Percentiles rank a stretch among this genome's conserved stretches.
Conservation (phyloP, 2,113 vertebrate species). For the Thunnus maccoyii region DNA sequence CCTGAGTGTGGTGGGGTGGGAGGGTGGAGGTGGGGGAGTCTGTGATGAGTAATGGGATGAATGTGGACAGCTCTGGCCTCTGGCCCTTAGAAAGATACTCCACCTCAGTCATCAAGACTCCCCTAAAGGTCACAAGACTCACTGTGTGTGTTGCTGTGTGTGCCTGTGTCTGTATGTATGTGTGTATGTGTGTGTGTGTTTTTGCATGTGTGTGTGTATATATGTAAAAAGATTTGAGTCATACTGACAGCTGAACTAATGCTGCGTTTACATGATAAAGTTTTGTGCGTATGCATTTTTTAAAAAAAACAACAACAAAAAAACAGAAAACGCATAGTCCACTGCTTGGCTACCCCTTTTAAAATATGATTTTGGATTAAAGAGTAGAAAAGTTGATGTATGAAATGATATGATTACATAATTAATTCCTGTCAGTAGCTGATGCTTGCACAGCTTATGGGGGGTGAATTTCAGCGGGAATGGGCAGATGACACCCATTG, state of each 20-base stretch:
- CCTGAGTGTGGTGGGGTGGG: not conserved
- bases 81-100: not conserved
- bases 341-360: not conserved
- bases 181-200: not conserved
- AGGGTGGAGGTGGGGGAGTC: not conserved
- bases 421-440: not conserved
- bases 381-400: too few species aligned
- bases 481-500: not conserved
- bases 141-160: not conserved
- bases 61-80: constrained; percentile 7
- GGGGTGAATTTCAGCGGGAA: not conserved
- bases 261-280: too few species aligned
- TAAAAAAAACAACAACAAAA: too few species aligned
- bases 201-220: not conserved
- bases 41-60: not conserved
- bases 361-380: not conserved
- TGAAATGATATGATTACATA: not conserved
- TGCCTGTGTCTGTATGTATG: not conserved
- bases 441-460: not conserved
- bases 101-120: constrained; percentile 13
- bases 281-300: not conserved
- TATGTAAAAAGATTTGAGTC: not conserved
- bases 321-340: not conserved
- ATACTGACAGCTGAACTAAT: constrained; percentile 1
- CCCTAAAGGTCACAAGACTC: not conserved